Evolutionary conservation across 2,888 invertebrate genomes (phyloP).

Genomic region (Cantharis rustica): DNA sequence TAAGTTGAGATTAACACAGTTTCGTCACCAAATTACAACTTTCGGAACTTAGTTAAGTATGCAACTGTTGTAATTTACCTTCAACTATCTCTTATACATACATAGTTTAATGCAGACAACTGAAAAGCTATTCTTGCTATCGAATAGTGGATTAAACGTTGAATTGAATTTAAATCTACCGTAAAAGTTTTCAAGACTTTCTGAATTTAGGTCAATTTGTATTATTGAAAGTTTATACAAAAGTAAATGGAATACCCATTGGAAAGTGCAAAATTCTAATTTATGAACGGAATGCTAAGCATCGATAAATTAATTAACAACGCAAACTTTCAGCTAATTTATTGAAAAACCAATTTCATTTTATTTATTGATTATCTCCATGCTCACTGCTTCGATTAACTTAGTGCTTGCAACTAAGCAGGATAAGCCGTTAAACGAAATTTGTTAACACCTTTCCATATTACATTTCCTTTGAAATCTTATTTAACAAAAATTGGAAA

Average conservation of each 20-base stretch:
- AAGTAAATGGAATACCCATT: background rate
- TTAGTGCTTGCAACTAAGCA: background rate
- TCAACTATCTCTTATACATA: slow-evolving; percentile 6
- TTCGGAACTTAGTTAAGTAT: slow-evolving; percentile 17
- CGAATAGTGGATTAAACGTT: background rate
- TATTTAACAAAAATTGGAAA: too few relatives aligned
- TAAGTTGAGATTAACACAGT: slow-evolving; percentile 8
- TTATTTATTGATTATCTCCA: background rate
- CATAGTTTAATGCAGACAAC: background rate
- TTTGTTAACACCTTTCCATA: background rate
- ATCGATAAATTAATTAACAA: background rate
- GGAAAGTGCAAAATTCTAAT: background rate
- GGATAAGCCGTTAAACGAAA: background rate
- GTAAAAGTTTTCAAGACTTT: slow-evolving; percentile 1
- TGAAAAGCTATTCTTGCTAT: background rate
- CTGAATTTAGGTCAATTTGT: background rate
- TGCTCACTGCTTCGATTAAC: background rate
- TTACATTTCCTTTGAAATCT: too few relatives aligned
- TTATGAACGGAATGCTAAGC: background rate
- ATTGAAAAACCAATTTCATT: background rate
- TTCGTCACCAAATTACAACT: slow-evolving; percentile 18
- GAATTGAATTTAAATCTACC: background rate
- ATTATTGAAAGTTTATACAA: slow-evolving; percentile 1
- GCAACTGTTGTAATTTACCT: slow-evolving; percentile 16
- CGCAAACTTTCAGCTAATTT: background rate